Conservation (phyloP, 2,113 vertebrate species). For the Cettia cetti region DNA sequence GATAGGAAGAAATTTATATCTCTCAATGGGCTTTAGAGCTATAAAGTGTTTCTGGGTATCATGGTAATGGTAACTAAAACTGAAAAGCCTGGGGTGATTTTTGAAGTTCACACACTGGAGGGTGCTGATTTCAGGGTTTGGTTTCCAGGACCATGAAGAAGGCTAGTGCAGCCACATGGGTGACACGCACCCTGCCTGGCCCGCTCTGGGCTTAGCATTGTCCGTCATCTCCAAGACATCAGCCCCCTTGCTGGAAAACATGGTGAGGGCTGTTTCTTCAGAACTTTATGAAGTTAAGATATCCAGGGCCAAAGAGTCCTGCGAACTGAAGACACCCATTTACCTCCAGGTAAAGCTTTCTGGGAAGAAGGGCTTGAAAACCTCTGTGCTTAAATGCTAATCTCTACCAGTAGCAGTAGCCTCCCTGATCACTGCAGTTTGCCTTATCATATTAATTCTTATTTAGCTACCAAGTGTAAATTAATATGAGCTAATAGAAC, state of each 20-base stretch:
- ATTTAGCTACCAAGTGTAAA: neutral
- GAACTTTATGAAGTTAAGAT: neutral
- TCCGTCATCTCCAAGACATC: neutral
- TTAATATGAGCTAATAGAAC: neutral
- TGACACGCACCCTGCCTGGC: neutral
- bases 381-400: neutral
- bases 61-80: neutral
- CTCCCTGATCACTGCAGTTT: neutral
- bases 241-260: neutral
- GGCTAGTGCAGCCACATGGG: rapidly evolving
- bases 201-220: rapidly evolving
- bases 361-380: neutral
- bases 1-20: neutral
- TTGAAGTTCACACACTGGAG: neutral
- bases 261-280: rapidly evolving
- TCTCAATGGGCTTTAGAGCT: neutral
- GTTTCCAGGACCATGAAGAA: neutral
- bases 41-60: neutral
- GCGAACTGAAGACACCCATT: neutral
- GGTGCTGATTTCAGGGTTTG: neutral
- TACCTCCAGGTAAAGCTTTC: neutral
- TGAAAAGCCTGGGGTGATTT: neutral
- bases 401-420: neutral
- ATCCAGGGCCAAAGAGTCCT: neutral
- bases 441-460: neutral